Conservation (phyloP, 2,888 invertebrate genomes). For the Aplocera efformata region DNA sequence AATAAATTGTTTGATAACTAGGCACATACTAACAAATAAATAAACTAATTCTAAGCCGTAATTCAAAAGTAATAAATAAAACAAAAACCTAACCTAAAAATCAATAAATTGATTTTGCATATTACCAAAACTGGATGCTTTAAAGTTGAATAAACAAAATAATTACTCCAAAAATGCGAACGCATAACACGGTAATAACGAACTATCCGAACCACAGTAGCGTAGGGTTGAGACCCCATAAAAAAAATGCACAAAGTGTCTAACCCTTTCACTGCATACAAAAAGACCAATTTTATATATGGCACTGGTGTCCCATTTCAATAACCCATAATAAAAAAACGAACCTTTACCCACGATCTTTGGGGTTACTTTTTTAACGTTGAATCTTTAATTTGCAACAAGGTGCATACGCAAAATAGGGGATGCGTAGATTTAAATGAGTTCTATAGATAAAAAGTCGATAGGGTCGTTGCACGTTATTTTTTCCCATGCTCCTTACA, state of each 20-base stretch:
- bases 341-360: slow-evolving; percentile 77
- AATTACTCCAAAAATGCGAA: slow-evolving; percentile 35
- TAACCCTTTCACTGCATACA: slow-evolving; percentile 62
- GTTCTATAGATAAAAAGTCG: slow-evolving; percentile 65
- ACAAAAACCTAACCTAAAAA: too few relatives aligned
- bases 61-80: too few relatives aligned
- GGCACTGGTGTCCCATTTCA: slow-evolving; percentile 79
- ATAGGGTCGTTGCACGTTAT: slow-evolving; percentile 54
- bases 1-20: too few relatives aligned
- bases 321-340: slow-evolving; percentile 72
- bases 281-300: slow-evolving; percentile 78
- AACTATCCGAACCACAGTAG: slow-evolving; percentile 68
- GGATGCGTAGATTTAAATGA: slow-evolving; percentile 71
- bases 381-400: slow-evolving; percentile 80
- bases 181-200: slow-evolving; percentile 70
- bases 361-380: slow-evolving; percentile 72
- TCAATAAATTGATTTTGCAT: too few relatives aligned
- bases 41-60: too few relatives aligned
- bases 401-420: slow-evolving; percentile 75
- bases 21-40: too few relatives aligned
- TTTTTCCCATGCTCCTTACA: slow-evolving; percentile 64
- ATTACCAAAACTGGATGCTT: too few relatives aligned
- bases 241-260: slow-evolving; percentile 52
- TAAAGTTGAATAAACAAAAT: too few relatives aligned
- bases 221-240: slow-evolving; percentile 49